Base-by-base conservation (phyloP, 2,888 invertebrate genomes). In the Polylopha cassiicola region DNA sequence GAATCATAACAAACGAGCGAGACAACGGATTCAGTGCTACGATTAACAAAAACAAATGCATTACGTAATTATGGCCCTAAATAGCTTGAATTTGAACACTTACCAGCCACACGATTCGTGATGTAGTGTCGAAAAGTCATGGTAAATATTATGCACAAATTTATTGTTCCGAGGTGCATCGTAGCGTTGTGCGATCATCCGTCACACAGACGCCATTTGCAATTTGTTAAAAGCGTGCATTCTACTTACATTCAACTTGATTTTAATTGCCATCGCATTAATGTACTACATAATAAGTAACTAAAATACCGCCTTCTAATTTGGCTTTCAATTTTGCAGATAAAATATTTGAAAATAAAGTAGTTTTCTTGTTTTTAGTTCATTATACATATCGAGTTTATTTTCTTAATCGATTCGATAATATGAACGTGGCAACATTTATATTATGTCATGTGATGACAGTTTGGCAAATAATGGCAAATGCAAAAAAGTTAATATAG, bases 1-100 rank as follows among this genome's bases (percentile, higher is more conserved):
- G 71, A 73, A 78, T 75, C 80, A 81, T 72, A 82, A 81, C 80
- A 82, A 78, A 65, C 59, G 81, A 80, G 71, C 50, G 81, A 74
- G 80, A 80, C 57, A 49, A 69, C 52, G 49, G 55, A 72, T 61
- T 58, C 52, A 62, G 54, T 55, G 56, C 60, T 60, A n/a, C n/a
- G n/a, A n/a, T 61, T 61, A 68, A 70, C 61, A 65, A 73, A 73
- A 73, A 69, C 66, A 58, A 32, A 50, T 55, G 36, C 50, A 60
- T 77, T 73, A 73, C 68, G 65, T 72, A 73, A 75, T 57, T 57
- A 39, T 27, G 36, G 15, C 20, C 27, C 20, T 4, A 22, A 23
- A 29, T 18, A 6, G 14, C 36, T 23, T 23, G n/a, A 24, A 27
- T 37, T n/a, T 33, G 13, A 16, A 9, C 17, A 48, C 61, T 53